phyloP scores from a whole-genome alignment of 2,888 invertebrate species.

The Temnothorax ravouxi region DNA sequence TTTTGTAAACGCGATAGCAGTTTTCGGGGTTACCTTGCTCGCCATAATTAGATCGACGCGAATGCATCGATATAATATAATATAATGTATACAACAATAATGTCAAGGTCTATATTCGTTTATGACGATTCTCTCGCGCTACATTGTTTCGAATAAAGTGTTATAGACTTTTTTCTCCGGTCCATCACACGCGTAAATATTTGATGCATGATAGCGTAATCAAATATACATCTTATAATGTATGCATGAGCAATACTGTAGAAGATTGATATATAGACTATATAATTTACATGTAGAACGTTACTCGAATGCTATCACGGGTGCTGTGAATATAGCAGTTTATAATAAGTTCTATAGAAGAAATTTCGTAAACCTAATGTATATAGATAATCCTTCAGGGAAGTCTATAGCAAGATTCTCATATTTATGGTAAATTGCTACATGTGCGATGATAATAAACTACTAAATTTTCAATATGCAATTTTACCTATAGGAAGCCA shows the following conservation, averaged over 20 bases:
- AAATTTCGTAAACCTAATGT: conserved; percentile 1
- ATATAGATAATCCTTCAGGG: not conserved
- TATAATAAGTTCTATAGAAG: not conserved
- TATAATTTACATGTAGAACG: conserved; percentile 1
- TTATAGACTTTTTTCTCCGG: not conserved
- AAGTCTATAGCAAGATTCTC: not conserved
- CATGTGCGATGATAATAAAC: not conserved
- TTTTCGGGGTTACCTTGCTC: conserved; percentile 53
- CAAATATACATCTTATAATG: not conserved
- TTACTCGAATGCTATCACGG: not conserved
- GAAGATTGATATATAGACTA: not conserved
- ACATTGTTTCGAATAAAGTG: not conserved
- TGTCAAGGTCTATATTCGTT: not conserved
- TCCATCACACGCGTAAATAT: conserved; percentile 10
- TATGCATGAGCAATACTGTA: not conserved
- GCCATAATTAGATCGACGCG: not conserved
- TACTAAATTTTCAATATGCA: not conserved
- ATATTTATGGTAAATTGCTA: not conserved
- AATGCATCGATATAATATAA: not conserved
- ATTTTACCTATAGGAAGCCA: not conserved
- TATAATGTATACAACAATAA: not conserved
- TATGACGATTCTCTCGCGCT: not conserved
- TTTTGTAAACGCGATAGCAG: conserved; percentile 57
- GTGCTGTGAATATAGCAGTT: not conserved
- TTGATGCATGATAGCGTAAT: conserved; percentile 18